These are phyloP conservation scores for Hormaphis cornu DNA, from an alignment of 1,140 invertebrate genomes.

Conservation along the genomic window DNA sequence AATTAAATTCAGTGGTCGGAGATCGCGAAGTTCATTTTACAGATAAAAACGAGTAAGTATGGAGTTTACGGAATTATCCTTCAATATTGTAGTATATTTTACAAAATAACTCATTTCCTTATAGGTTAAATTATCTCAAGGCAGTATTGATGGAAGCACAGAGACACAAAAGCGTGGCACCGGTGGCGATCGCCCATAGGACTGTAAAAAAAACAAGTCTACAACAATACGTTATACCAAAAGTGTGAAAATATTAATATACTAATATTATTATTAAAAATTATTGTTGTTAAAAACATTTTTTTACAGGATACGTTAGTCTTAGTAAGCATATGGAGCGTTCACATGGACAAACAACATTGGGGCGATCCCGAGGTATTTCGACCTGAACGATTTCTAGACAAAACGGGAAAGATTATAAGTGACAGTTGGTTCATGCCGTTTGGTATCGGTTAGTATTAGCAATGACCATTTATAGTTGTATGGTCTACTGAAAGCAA, in stretches of 20 bases:
- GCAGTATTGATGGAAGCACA: slow-evolving; percentile 53
- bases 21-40: slow-evolving; percentile 24
- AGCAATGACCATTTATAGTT: background rate
- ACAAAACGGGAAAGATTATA: slow-evolving; percentile 48
- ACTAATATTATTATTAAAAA: no score
- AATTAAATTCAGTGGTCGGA: slow-evolving; percentile 60
- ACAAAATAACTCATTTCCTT: slow-evolving; percentile 34
- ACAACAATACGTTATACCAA: slow-evolving; percentile 54
- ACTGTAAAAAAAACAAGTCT: slow-evolving; percentile 48
- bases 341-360: slow-evolving; percentile 54
- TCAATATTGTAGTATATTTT: background rate
- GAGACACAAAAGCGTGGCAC: slow-evolving; percentile 50
- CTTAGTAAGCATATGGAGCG: slow-evolving; percentile 55
- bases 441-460: slow-evolving; percentile 57
- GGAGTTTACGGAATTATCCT: background rate
- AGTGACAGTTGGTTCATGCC: slow-evolving; percentile 53
- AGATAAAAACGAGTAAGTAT: slow-evolving; percentile 34
- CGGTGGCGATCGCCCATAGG: slow-evolving; percentile 54
- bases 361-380: slow-evolving; percentile 63
- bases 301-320: slow-evolving; percentile 57
- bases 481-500: background rate
- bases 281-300: slow-evolving; percentile 22
- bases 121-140: slow-evolving; percentile 52
- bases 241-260: slow-evolving; percentile 43
- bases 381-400: slow-evolving; percentile 60